phyloP scores from a whole-genome alignment of 2,888 invertebrate species.

The Choristoneura rosaceana region DNA sequence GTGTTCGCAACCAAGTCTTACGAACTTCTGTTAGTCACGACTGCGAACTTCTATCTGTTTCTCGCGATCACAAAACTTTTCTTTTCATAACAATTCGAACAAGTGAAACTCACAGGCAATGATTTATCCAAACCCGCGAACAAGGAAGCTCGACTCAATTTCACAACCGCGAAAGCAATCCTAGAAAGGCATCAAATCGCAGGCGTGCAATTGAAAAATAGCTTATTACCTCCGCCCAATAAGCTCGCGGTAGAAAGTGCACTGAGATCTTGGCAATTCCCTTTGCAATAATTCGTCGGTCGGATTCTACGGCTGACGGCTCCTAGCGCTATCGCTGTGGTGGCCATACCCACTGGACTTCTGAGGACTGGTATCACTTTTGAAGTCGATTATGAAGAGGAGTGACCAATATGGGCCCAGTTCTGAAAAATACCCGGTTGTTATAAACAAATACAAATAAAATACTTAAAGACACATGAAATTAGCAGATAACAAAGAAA shows the following conservation, averaged over 20 bases:
- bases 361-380: conserved; percentile 12
- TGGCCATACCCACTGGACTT: conserved; percentile 46
- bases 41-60: neutral
- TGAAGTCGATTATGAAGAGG: neutral
- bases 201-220: conserved; percentile 65
- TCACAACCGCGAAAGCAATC: conserved; percentile 51
- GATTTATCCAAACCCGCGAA: conserved; percentile 42
- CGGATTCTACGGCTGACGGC: conserved; percentile 55
- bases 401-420: too few relatives aligned
- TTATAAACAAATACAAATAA: too few relatives aligned
- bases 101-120: conserved; percentile 35
- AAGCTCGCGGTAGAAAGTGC: conserved; percentile 65
- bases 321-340: conserved; percentile 51
- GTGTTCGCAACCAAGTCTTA: too few relatives aligned
- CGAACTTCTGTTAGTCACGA: neutral
- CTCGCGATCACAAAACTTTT: neutral
- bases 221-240: conserved; percentile 62
- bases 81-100: conserved; percentile 3
- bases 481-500: too few relatives aligned
- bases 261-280: conserved; percentile 64
- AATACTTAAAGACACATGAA: too few relatives aligned
- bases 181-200: conserved; percentile 55
- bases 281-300: conserved; percentile 64
- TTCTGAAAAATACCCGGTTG: too few relatives aligned
- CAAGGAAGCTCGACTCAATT: conserved; percentile 47